Evolutionary conservation across 2,113 vertebrate species (phyloP).

Genomic region (Callocephalon fimbriatum): DNA sequence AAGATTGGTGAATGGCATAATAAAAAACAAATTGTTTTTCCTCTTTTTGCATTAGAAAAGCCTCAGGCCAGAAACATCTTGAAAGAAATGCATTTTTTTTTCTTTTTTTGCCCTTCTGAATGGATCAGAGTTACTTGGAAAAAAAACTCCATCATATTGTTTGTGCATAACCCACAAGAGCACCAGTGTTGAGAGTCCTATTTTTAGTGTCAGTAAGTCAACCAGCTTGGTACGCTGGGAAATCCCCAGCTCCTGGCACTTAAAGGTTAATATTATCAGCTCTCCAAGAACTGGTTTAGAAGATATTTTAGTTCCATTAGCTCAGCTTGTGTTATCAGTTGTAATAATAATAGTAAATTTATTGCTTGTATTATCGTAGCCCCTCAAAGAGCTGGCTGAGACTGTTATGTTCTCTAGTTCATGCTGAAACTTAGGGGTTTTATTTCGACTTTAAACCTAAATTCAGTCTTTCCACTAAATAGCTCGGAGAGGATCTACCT

Average conservation of each 20-base stretch:
- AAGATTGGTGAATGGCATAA: constrained; percentile 10
- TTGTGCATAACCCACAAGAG: background rate
- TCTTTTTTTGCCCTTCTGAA: background rate
- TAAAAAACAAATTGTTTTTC: constrained; percentile 53
- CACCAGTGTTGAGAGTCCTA: background rate
- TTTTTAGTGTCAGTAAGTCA: constrained; percentile 31
- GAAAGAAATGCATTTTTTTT: constrained; percentile 10
- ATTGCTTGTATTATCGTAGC: background rate
- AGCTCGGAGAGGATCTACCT: background rate
- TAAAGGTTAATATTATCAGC: constrained; percentile 29
- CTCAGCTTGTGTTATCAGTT: constrained; percentile 32
- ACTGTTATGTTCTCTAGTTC: background rate
- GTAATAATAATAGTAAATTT: constrained; percentile 42
- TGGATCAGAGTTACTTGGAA: constrained; percentile 1
- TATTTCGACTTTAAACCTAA: background rate
- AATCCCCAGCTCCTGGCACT: constrained; percentile 38
- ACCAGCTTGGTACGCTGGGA: background rate
- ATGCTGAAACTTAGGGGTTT: background rate
- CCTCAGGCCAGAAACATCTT: constrained; percentile 12
- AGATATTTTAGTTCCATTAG: constrained; percentile 28
- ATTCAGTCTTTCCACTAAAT: background rate
- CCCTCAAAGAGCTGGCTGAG: background rate
- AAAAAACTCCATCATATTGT: background rate
- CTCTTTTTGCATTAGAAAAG: constrained; percentile 32
- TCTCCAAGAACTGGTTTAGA: constrained; percentile 17